These are phyloP conservation scores for Falco columbarius DNA, from an alignment of 2,797 vertebrate genomes.

Conservation along the genomic window DNA sequence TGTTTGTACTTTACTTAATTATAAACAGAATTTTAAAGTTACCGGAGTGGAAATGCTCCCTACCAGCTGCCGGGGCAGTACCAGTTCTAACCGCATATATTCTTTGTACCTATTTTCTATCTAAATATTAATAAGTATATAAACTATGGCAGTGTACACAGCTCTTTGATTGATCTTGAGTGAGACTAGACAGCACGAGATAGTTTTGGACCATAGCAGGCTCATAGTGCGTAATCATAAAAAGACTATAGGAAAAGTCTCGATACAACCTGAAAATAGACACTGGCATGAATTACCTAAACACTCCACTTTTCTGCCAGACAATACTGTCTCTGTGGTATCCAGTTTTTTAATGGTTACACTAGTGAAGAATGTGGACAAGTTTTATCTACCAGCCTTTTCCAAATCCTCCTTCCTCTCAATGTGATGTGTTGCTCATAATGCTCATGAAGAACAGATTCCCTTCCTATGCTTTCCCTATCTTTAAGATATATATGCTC, in stretches of 20 bases:
- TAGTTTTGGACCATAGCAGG: not conserved
- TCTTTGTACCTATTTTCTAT: not conserved
- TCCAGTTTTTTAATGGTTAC: rapidly evolving
- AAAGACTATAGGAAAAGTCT: not conserved
- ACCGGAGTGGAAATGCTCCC: not conserved
- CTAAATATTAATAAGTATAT: not conserved
- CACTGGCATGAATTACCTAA: not conserved
- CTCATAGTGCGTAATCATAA: not conserved
- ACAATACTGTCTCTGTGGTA: rapidly evolving
- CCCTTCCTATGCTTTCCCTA: not conserved
- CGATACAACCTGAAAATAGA: not conserved
- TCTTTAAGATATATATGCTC: not conserved
- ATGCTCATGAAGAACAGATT: not conserved
- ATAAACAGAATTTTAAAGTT: not conserved
- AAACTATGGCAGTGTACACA: not conserved
- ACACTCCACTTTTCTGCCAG: not conserved
- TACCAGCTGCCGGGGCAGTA: not conserved
- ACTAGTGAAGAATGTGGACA: not conserved
- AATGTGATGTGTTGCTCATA: not conserved
- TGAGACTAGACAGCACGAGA: not conserved
- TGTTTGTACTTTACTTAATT: not conserved
- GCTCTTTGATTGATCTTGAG: not conserved
- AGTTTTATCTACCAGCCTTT: not conserved
- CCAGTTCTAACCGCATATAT: not conserved
- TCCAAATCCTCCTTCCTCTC: not conserved